These are phyloP conservation scores for Drosophila differens DNA, from an alignment of 2,888 invertebrate species.

Conservation along the genomic window DNA sequence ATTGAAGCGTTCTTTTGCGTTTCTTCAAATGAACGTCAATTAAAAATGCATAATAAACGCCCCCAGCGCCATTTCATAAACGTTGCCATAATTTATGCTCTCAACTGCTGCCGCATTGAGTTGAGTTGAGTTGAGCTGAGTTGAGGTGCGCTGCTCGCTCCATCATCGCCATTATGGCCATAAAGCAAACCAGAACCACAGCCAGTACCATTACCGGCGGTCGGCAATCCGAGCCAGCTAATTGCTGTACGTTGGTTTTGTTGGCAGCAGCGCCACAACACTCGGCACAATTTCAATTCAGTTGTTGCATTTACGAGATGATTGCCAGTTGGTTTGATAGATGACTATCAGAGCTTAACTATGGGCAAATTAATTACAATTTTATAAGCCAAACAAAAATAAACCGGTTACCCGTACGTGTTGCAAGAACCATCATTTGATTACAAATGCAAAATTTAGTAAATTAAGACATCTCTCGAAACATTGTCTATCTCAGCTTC, in stretches of 20 bases:
- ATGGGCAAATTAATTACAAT: slow-evolving; percentile 30
- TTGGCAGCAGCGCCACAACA: slow-evolving; percentile 15
- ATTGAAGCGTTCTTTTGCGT: slow-evolving; percentile 74
- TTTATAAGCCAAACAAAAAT: slow-evolving; percentile 2
- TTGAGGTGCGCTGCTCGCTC: slow-evolving; percentile 16
- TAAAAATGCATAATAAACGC: slow-evolving; percentile 80
- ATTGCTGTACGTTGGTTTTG: slow-evolving; percentile 41
- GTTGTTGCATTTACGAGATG: slow-evolving; percentile 41
- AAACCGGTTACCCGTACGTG: neutral
- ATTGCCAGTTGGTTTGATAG: slow-evolving; percentile 59
- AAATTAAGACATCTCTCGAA: neutral
- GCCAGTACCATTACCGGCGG: slow-evolving; percentile 16
- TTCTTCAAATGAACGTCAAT: slow-evolving; percentile 81
- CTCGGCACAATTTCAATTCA: slow-evolving; percentile 26
- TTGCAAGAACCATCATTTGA: neutral
- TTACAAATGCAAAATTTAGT: neutral
- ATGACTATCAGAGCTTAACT: slow-evolving; percentile 36
- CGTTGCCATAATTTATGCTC: slow-evolving; percentile 72
- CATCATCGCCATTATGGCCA: slow-evolving; percentile 56
- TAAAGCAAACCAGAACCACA: slow-evolving; percentile 70
- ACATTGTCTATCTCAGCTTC: fast-evolving
- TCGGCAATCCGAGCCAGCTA: slow-evolving; percentile 39
- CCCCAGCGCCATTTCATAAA: slow-evolving; percentile 80
- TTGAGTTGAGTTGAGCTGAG: neutral
- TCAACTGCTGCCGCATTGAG: slow-evolving; percentile 30